These are phyloP conservation scores for Neopipo cinnamomea DNA, from an alignment of 2,113 vertebrate genomes.

Conservation along the genomic window DNA sequence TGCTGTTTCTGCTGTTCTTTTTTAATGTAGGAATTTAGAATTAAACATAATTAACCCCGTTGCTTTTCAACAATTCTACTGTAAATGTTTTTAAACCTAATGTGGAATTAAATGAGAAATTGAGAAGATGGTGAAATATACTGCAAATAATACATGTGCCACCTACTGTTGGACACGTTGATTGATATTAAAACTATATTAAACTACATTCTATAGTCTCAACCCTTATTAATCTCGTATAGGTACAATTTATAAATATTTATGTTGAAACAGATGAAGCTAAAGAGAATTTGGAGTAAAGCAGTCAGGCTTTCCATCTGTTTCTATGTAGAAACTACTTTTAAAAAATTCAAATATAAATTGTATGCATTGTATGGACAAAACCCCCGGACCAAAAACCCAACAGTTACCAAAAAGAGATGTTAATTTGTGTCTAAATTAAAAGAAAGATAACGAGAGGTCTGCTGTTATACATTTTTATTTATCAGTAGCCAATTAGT, in stretches of 20 bases:
- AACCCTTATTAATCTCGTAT: background rate
- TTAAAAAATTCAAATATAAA: background rate
- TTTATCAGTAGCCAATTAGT: background rate
- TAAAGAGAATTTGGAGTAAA: background rate
- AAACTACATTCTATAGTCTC: background rate
- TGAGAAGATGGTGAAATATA: background rate
- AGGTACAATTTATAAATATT: background rate
- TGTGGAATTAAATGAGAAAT: background rate
- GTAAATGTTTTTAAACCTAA: background rate
- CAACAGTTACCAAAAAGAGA: background rate
- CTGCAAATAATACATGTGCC: background rate
- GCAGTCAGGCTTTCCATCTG: background rate
- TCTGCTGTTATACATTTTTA: background rate
- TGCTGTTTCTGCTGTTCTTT: background rate
- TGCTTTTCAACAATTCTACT: background rate
- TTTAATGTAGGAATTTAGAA: background rate
- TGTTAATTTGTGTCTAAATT: background rate
- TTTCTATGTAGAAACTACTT: background rate
- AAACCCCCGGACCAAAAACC: fast-evolving
- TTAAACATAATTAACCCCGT: background rate
- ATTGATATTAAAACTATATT: background rate
- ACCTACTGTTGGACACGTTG: background rate
- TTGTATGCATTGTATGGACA: background rate
- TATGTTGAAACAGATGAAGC: background rate
- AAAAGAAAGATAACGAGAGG: background rate